These are phyloP conservation scores for Xylota sylvarum DNA, from an alignment of 2,888 invertebrate species.

Conservation along the genomic window DNA sequence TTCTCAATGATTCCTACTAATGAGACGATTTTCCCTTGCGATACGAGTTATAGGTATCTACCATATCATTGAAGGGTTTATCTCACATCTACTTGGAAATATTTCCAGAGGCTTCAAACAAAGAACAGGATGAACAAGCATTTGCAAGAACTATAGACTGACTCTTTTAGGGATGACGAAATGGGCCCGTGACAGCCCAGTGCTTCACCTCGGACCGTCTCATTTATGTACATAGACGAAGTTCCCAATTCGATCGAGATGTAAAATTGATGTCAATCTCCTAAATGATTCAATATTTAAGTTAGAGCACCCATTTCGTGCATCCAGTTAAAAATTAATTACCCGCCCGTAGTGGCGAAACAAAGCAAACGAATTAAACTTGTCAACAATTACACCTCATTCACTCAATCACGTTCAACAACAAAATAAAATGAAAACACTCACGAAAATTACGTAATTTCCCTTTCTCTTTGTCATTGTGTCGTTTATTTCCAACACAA, in stretches of 20 bases:
- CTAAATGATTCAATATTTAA: not conserved
- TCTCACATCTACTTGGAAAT: no score
- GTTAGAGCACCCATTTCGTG: not conserved
- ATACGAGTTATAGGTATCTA: no score
- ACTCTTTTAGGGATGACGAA: no score
- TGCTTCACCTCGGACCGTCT: no score
- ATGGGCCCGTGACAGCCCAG: no score
- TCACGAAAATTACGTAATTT: conserved; percentile 62
- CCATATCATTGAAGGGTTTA: no score
- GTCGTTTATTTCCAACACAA: conserved; percentile 7
- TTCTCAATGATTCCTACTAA: no score
- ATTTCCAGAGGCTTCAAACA: no score
- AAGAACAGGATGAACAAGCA: no score
- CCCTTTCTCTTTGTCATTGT: not conserved
- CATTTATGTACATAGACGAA: no score
- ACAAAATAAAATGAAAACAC: conserved; percentile 53
- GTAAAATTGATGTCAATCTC: not conserved
- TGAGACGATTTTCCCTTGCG: no score
- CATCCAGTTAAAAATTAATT: conserved; percentile 16
- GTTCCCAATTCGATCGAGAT: not conserved
- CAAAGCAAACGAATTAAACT: conserved; percentile 41
- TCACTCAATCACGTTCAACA: conserved; percentile 53
- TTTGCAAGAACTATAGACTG: no score
- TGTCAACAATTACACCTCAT: conserved; percentile 57
- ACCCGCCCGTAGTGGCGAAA: conserved; percentile 14